A percentile compares a stretch with the other conserved stretches of the same genome.
phyloP scores from a whole-genome alignment of 2,888 invertebrate species.

The Andrena hattorfiana region DNA sequence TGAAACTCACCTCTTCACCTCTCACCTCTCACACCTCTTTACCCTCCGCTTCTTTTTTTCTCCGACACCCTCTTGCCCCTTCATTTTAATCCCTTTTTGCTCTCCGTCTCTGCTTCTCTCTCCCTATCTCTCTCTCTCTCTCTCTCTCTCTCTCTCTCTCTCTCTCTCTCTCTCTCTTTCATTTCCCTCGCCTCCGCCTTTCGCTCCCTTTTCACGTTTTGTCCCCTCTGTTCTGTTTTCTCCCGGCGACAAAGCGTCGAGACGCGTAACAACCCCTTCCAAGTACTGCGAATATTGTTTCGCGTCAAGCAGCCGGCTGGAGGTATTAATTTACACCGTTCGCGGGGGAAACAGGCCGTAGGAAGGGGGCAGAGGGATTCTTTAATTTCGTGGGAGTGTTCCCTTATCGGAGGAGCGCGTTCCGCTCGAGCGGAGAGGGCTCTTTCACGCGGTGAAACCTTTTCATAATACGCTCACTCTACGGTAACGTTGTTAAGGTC shows the following conservation, averaged over 20 bases:
- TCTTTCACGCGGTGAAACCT: neutral
- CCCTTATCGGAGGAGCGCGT: neutral
- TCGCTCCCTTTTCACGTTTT: neutral
- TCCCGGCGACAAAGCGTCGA: constrained; percentile 48
- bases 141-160: constrained; percentile 13
- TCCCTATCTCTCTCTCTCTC: constrained; percentile 10
- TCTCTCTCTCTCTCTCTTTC: constrained; percentile 1
- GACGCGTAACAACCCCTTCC: constrained; percentile 44
- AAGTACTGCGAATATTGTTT: constrained; percentile 64
- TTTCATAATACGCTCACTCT: neutral
- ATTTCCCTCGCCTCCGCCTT: neutral
- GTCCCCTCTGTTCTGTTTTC: constrained; percentile 40
- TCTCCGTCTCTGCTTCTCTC: constrained; percentile 28
- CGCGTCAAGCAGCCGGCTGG: constrained; percentile 56
- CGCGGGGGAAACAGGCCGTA: neutral
- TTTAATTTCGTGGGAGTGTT: constrained; percentile 34
- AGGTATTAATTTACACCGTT: constrained; percentile 63
- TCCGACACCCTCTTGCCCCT: neutral
- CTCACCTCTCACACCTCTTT: constrained; percentile 16
- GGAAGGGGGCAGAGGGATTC: constrained; percentile 2
- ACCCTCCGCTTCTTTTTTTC: neutral
- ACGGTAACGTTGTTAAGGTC: neutral
- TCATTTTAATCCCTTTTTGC: constrained; percentile 51
- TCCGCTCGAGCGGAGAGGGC: neutral
- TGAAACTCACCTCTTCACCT: constrained; percentile 22